Conservation (phyloP, 2,797 vertebrate species). For the Micrastur ruficollis region DNA sequence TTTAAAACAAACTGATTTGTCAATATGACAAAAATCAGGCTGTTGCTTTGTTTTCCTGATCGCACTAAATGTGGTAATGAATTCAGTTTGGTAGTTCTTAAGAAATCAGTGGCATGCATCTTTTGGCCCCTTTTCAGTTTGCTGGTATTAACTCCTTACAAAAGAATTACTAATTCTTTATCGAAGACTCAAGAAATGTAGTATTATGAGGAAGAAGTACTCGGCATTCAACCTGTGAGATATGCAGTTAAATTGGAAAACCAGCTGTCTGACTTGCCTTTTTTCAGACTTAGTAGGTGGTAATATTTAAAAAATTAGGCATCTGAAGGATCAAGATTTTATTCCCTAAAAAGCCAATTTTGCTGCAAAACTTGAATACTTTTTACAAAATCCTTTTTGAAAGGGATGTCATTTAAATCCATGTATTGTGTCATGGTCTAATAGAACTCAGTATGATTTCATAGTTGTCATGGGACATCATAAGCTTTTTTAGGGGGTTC, state of each 20-base stretch:
- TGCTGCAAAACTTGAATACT: conserved; percentile 17
- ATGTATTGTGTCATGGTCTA: neutral
- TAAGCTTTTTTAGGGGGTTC: conserved; percentile 24
- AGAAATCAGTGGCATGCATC: neutral
- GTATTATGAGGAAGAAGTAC: neutral
- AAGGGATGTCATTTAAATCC: neutral
- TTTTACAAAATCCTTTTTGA: conserved; percentile 32
- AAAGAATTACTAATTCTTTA: neutral
- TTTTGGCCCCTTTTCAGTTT: neutral
- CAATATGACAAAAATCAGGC: neutral
- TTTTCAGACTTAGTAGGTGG: neutral
- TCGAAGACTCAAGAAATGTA: neutral
- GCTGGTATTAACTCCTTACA: neutral
- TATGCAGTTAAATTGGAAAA: neutral
- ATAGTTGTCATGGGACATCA: neutral
- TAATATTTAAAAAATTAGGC: neutral
- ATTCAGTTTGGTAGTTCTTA: neutral
- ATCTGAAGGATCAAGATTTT: neutral
- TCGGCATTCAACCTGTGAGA: neutral
- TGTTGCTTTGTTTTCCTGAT: neutral
- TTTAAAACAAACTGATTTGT: neutral
- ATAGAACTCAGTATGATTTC: conserved; percentile 27
- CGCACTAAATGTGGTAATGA: neutral
- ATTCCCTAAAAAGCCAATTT: conserved; percentile 29
- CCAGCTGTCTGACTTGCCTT: neutral